Base-by-base conservation (phyloP, 1,140 invertebrate species). In the Parapsyche elsis region DNA sequence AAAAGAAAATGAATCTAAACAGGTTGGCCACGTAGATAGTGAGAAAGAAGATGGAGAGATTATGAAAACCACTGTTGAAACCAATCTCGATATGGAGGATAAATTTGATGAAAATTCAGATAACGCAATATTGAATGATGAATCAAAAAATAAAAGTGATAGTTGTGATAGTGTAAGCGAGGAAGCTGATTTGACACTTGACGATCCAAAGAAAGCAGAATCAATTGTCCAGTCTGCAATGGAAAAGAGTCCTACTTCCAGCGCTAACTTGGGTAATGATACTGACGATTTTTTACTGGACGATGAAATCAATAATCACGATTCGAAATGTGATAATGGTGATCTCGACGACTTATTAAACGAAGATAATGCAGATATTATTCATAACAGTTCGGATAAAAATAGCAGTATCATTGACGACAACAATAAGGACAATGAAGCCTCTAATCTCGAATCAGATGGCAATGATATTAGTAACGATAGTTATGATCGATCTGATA, bases 401-500 rank as follows among this genome's bases (percentile, higher is more conserved):
- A 12, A 67, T 30, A 7, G 30, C 1, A 38, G 38, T n/a, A 38
- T 10, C 70, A 14, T 38, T 26, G 19, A 71, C 1, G 9, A n/a
- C 16, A 14, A 45, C 30, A 38, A 38, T 38, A 38, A 38, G 23
- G 26, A 38, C 9, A 21, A 9, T n/a, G 70, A 38, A 9, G 70
- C 30, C 38, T 71, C 19, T 38, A 19, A 38, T 38, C 7, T 14
- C 0, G 9, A 12, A 23, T 23, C 80, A 80, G 70, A 80, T 21
- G 73, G 81, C 78, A 82, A 84, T 21, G 81, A 84, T 57, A 73
- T 78, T 67, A 78, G 53, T 64, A 49, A 75, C 67, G 81, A 80
- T 71, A 80, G 81, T 73, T 78, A 80, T 64, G 73, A 76, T 26
- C 53, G 38, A 75, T 80, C 83, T 70, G 82, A 53, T 78, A 71